Evolutionary conservation across 2,113 vertebrate species (phyloP).

Genomic region (Halichoerus grypus): DNA sequence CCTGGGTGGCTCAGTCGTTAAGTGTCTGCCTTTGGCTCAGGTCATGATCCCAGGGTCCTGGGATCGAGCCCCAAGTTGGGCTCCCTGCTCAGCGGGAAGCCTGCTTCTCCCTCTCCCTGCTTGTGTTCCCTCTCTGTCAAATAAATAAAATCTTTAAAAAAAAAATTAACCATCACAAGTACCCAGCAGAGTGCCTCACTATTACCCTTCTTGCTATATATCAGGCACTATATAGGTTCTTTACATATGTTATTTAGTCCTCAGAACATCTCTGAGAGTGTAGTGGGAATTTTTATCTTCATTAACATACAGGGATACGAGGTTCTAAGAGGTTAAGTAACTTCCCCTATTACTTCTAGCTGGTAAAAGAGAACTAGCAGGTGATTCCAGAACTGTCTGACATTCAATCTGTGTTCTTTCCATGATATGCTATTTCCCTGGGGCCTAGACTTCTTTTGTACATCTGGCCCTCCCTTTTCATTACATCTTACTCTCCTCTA

Average conservation of each 20-base stretch:
- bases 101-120: too few relatives aligned
- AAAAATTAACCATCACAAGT: background rate
- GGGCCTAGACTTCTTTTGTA: background rate
- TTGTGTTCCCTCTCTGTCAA: too few relatives aligned
- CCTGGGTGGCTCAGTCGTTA: too few relatives aligned
- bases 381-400: background rate
- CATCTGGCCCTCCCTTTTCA: background rate
- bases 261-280: background rate
- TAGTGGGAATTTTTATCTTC: background rate
- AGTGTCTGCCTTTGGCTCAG: too few relatives aligned
- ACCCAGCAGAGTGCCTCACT: background rate
- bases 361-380: constrained; percentile 6
- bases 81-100: too few relatives aligned
- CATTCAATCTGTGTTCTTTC: background rate
- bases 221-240: background rate
- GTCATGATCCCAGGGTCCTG: too few relatives aligned
- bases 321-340: background rate
- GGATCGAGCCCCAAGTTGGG: too few relatives aligned
- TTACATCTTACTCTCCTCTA: background rate
- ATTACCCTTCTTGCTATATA: background rate
- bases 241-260: background rate
- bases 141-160: too few relatives aligned
- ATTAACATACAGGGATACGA: background rate
- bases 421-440: background rate
- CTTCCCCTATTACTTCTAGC: background rate